Evolutionary conservation across 2,797 vertebrate species (phyloP), one percentile per base, ranked within the genome.

Genomic region (Austrolebias charrua): DNA sequence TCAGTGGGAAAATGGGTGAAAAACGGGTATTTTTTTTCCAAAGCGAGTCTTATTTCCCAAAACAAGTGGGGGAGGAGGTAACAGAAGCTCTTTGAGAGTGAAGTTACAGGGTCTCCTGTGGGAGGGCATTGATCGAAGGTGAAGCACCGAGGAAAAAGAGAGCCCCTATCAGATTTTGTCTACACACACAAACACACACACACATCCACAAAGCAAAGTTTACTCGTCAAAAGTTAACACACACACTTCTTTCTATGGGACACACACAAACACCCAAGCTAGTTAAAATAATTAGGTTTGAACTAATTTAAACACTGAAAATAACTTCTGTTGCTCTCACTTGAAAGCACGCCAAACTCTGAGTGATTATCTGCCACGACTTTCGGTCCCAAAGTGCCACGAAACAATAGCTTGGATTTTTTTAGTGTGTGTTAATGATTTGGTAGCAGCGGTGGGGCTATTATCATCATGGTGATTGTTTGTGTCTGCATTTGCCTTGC

Each of bases 91-190:
- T 86, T 66, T 84, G 76, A 78, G 86, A 86, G 85, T 91, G 89
- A 91, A 91, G 88, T 89, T 89, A 90, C 88, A 44, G 86, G 78
- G 81, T 83, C 82, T 90, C 89, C 81, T 75, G 82, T 80, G 86
- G 86, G 87, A 86, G 74, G 66, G 64, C 81, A 92, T 91, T 89
- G 90, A 93, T 93, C 75, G 71, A 75, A 76, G 80, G 70, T 78
- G 81, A 86, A 80, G 81, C 77, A 66, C 76, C 72, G 75, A 86
- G 83, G 64, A 75, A 77, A 75, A 75, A 66, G 67, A 73, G 75
- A 74, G 81, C 69, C 61, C 78, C 81, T 86, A 89, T 90, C 88
- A 83, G 74, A 86, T 88, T 88, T 69, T 71, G 60, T 71, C 33
- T 53, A 57, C 65, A 55, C 71, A 52, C 69, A 82, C 71, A 75